These are phyloP conservation scores for Phoenoteleia sp. DNA, from an alignment of 2,888 invertebrate species.

Conservation along the genomic window DNA sequence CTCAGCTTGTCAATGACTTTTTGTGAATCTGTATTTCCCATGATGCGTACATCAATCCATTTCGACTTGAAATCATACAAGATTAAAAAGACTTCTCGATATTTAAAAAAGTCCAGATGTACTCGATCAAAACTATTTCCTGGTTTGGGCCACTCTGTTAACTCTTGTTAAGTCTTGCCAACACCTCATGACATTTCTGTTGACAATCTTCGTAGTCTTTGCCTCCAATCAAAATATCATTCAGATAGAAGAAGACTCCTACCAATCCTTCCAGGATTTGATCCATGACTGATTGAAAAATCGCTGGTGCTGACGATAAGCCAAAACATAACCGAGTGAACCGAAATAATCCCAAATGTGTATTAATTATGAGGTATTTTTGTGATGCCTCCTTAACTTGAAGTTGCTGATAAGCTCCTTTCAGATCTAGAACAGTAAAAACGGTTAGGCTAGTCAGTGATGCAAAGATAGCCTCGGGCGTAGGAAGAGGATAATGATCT, in stretches of 20 bases:
- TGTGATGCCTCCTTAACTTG: constrained; percentile 36
- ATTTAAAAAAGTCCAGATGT: constrained; percentile 66
- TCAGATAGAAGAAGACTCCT: constrained; percentile 72
- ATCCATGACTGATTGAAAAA: constrained; percentile 81
- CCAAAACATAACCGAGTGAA: constrained; percentile 79
- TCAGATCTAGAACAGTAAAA: constrained; percentile 53
- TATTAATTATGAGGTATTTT: constrained; percentile 25
- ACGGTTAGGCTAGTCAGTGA: constrained; percentile 7
- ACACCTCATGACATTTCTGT: constrained; percentile 73
- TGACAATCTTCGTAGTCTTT: constrained; percentile 73
- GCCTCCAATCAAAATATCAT: constrained; percentile 79
- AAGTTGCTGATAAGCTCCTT: constrained; percentile 56
- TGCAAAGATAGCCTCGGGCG: constrained; percentile 19
- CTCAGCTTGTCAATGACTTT: constrained; percentile 50
- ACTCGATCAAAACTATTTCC: constrained; percentile 38
- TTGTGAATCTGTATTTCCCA: constrained; percentile 60
- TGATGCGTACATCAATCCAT: constrained; percentile 58
- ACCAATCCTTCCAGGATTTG: constrained; percentile 75
- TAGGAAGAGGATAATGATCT: constrained; percentile 23
- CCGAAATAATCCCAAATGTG: constrained; percentile 22
- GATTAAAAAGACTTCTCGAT: constrained; percentile 55
- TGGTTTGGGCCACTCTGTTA: constrained; percentile 44
- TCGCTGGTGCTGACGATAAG: constrained; percentile 80
- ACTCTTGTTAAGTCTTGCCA: constrained; percentile 70
- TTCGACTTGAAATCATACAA: constrained; percentile 9